phyloP scores from a whole-genome alignment of 2,888 invertebrate genomes.

The Andrena minutula region DNA sequence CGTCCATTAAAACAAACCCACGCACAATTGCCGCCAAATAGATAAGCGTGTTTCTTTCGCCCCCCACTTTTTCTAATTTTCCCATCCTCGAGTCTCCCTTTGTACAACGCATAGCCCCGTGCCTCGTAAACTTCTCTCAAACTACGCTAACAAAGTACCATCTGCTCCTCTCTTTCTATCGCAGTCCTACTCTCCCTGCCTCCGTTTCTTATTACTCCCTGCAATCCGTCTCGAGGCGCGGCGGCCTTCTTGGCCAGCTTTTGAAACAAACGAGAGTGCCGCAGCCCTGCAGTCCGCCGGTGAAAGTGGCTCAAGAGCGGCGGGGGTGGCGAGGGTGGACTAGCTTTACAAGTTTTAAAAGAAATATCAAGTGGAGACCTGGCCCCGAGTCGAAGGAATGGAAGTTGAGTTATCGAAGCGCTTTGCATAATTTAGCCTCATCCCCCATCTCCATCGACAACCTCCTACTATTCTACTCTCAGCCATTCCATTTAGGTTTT shows the following conservation, averaged over 20 bases:
- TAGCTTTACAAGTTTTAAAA: conserved; percentile 70
- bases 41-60: background rate
- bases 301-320: conserved; percentile 40
- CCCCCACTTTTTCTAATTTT: background rate
- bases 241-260: conserved; percentile 36
- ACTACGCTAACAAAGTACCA: conserved; percentile 40
- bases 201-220: conserved; percentile 48
- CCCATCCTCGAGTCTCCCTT: background rate
- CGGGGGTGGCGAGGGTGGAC: conserved; percentile 11
- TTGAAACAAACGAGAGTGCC: conserved; percentile 64
- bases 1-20: background rate
- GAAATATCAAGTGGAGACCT: conserved; percentile 70
- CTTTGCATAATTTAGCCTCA: conserved; percentile 77
- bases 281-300: conserved; percentile 24
- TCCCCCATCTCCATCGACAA: background rate
- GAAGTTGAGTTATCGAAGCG: conserved; percentile 75
- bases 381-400: conserved; percentile 41
- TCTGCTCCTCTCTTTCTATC: conserved; percentile 14
- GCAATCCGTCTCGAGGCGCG: conserved; percentile 42
- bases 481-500: conserved; percentile 20
- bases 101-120: background rate
- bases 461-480: background rate
- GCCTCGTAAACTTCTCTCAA: conserved; percentile 7
- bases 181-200: background rate
- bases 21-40: background rate